These are phyloP conservation scores for Neodiprion pinetum DNA, from an alignment of 1,140 invertebrate genomes.

Conservation along the genomic window DNA sequence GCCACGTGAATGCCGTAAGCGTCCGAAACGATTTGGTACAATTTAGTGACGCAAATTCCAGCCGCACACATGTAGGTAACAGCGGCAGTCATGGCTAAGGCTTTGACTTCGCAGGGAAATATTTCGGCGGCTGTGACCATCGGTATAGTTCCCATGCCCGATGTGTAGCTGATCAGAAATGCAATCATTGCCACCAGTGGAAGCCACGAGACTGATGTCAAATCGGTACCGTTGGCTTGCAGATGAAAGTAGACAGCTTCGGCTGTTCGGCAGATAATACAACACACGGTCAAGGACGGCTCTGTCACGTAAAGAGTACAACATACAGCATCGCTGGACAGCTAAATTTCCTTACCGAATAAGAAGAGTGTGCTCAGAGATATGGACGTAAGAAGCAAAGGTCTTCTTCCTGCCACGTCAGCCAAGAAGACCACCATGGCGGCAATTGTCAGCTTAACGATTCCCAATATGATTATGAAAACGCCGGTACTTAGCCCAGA, in stretches of 20 bases:
- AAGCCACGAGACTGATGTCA: slow-evolving; percentile 61
- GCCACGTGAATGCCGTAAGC: slow-evolving; percentile 68
- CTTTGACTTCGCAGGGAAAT: slow-evolving; percentile 73
- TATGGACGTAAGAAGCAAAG: slow-evolving; percentile 68
- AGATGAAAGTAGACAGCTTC: slow-evolving; percentile 66
- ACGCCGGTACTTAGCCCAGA: slow-evolving; percentile 57
- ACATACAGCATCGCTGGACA: too few relatives aligned
- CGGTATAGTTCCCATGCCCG: slow-evolving; percentile 74
- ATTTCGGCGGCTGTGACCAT: slow-evolving; percentile 77
- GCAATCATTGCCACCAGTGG: slow-evolving; percentile 67
- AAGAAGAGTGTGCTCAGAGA: slow-evolving; percentile 60
- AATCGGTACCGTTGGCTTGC: slow-evolving; percentile 54
- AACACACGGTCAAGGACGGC: too few relatives aligned
- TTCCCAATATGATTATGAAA: slow-evolving; percentile 71
- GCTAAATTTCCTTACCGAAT: neutral
- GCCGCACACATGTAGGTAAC: slow-evolving; percentile 70
- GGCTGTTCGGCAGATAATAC: slow-evolving; percentile 14
- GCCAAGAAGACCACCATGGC: slow-evolving; percentile 67
- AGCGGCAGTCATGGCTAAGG: slow-evolving; percentile 70
- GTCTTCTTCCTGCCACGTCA: slow-evolving; percentile 72
- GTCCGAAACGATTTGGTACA: slow-evolving; percentile 68
- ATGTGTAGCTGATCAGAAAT: slow-evolving; percentile 71
- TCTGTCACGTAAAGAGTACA: too few relatives aligned
- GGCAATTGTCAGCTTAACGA: slow-evolving; percentile 68
- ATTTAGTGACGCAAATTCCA: slow-evolving; percentile 70